phyloP scores from a whole-genome alignment of 2,797 vertebrate species.

The Distichodus sexfasciatus region DNA sequence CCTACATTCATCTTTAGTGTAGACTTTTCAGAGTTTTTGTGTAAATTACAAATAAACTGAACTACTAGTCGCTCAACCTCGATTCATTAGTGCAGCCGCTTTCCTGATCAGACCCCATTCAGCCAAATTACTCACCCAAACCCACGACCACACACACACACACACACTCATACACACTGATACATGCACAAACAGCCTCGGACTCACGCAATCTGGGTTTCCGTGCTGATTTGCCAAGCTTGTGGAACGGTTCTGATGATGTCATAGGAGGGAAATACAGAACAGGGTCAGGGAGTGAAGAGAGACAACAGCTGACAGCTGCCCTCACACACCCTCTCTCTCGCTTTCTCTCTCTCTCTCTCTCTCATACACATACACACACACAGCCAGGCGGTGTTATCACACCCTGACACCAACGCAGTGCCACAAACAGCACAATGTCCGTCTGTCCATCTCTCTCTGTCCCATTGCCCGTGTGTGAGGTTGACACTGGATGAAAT shows the following conservation, averaged over 20 bases:
- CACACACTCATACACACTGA: slow-evolving; percentile 11
- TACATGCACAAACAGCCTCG: not conserved
- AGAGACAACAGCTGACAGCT: slow-evolving; percentile 49
- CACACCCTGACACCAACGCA: slow-evolving; percentile 33
- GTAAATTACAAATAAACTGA: too few relatives aligned
- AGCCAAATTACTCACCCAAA: not conserved
- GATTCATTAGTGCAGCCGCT: too few relatives aligned
- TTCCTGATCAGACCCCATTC: not conserved
- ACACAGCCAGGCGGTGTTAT: slow-evolving; percentile 31
- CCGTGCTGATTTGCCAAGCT: slow-evolving; percentile 61
- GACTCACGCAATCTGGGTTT: slow-evolving; percentile 72
- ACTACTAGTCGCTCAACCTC: too few relatives aligned
- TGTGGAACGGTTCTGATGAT: slow-evolving; percentile 66
- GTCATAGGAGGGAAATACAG: slow-evolving; percentile 63
- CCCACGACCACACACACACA: slow-evolving; percentile 41
- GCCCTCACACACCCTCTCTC: slow-evolving; percentile 6
- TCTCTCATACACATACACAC: not conserved
- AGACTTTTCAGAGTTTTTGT: too few relatives aligned
- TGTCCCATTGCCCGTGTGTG: not conserved
- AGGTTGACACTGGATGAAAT: not conserved
- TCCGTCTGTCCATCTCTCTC: slow-evolving; percentile 43
- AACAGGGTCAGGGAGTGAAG: slow-evolving; percentile 66
- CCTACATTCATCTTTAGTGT: too few relatives aligned
- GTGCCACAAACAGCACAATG: slow-evolving; percentile 30
- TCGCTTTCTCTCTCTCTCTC: not conserved